phyloP scores from a whole-genome alignment of 2,113 vertebrate genomes.

The Martes martes region DNA sequence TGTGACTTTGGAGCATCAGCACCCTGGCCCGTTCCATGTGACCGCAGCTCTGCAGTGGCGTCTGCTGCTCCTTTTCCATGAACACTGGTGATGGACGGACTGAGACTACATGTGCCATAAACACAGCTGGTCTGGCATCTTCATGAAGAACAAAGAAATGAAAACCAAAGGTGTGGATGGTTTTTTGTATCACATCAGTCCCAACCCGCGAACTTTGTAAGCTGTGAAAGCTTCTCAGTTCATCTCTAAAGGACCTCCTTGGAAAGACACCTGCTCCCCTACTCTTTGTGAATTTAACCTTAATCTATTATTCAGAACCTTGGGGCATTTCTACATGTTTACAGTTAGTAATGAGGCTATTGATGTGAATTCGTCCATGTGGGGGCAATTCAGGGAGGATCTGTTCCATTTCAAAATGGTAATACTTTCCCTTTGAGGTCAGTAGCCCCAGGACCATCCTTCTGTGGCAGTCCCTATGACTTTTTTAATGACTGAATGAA shows the following conservation, averaged over 20 bases:
- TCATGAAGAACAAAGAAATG: not conserved
- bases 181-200: not conserved
- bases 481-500: constrained; percentile 31
- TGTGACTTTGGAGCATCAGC: too few relatives aligned
- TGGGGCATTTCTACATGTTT: constrained; percentile 6
- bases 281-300: constrained; percentile 22
- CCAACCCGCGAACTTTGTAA: not conserved
- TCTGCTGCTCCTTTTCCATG: not conserved
- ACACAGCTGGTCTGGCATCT: not conserved
- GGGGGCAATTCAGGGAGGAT: not conserved
- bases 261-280: constrained; percentile 33
- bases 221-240: not conserved
- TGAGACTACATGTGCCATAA: not conserved
- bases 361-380: not conserved
- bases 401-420: not conserved
- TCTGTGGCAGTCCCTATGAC: not conserved
- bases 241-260: not conserved
- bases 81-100: not conserved
- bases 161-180: not conserved
- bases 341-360: not conserved
- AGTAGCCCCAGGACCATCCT: not conserved
- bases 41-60: not conserved
- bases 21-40: not conserved
- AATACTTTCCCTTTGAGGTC: not conserved
- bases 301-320: constrained; percentile 63